phyloP scores from a whole-genome alignment of 2,888 invertebrate species.

The Scaptomyza polygonia region DNA sequence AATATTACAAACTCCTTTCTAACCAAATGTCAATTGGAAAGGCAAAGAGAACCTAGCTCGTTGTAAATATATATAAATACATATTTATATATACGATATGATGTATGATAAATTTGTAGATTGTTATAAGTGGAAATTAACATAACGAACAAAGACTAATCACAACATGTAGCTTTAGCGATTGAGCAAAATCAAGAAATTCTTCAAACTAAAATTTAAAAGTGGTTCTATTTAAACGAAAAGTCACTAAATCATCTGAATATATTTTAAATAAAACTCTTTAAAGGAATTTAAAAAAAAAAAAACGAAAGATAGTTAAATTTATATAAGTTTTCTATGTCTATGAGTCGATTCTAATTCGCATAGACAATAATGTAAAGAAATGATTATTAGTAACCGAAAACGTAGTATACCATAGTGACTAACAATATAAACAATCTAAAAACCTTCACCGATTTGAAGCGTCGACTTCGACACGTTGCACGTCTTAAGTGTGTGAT shows the following conservation, averaged over 20 bases:
- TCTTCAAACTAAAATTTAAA: not conserved
- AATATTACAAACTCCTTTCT: constrained; percentile 34
- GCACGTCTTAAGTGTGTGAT: constrained; percentile 30
- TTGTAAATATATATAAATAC: not conserved
- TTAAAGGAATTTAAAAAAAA: not conserved
- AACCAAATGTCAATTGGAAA: constrained; percentile 19
- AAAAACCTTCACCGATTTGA: constrained; percentile 1
- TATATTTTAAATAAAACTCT: not conserved
- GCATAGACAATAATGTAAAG: not conserved
- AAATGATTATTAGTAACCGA: constrained; percentile 14
- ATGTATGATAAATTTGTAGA: not conserved
- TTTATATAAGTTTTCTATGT: not conserved
- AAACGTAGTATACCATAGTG: constrained; percentile 10
- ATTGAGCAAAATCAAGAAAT: not conserved
- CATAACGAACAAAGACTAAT: not conserved
- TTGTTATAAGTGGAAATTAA: not conserved
- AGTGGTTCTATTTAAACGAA: not conserved
- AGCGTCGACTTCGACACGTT: not conserved
- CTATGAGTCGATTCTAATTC: not conserved
- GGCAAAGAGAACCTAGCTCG: not conserved
- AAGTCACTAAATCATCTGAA: not conserved
- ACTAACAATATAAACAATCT: constrained; percentile 25
- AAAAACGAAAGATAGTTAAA: not conserved
- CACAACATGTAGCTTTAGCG: not conserved
- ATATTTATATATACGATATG: no score